Percentiles rank a stretch among this genome's conserved stretches.
Conservation (phyloP, 2,797 vertebrate genomes). For the Adelosebastes latens region DNA sequence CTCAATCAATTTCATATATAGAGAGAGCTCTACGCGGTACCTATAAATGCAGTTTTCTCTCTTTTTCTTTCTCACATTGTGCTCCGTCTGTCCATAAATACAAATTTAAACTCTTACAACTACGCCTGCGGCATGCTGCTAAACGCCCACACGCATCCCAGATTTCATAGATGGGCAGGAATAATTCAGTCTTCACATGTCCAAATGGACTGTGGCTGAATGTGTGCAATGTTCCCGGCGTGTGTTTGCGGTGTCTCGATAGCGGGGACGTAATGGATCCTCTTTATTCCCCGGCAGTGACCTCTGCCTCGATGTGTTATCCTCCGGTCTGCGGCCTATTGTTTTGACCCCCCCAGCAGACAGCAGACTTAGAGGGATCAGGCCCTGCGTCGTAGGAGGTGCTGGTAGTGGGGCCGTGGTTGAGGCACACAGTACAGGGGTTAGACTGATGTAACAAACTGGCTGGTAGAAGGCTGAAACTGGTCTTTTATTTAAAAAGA, state of each 20-base stretch:
- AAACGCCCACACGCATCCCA: conserved; percentile 50
- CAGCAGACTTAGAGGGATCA: conserved; percentile 43
- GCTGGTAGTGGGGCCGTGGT: background rate
- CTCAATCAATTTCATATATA: conserved; percentile 15
- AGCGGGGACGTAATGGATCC: conserved; percentile 19
- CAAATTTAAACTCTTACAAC: conserved; percentile 48
- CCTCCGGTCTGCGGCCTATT: conserved; percentile 22
- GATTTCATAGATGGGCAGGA: conserved; percentile 42
- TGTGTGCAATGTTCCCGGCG: background rate
- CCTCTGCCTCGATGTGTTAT: conserved; percentile 27
- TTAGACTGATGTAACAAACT: background rate
- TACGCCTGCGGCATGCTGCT: conserved; percentile 45
- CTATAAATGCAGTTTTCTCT: background rate
- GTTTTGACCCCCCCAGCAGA: conserved; percentile 45
- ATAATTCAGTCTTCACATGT: conserved; percentile 39
- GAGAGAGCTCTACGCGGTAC: background rate
- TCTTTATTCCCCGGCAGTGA: conserved; percentile 3
- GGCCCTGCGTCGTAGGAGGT: conserved; percentile 7
- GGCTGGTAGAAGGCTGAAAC: background rate
- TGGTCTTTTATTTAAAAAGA: background rate
- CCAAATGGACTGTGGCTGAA: conserved; percentile 18
- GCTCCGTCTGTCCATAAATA: conserved; percentile 46
- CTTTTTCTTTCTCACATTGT: conserved; percentile 1
- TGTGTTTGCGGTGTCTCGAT: conserved; percentile 14
- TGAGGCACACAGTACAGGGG: background rate